Conservation (phyloP, 1,140 invertebrate genomes). For the Belonocnema kinseyi region DNA sequence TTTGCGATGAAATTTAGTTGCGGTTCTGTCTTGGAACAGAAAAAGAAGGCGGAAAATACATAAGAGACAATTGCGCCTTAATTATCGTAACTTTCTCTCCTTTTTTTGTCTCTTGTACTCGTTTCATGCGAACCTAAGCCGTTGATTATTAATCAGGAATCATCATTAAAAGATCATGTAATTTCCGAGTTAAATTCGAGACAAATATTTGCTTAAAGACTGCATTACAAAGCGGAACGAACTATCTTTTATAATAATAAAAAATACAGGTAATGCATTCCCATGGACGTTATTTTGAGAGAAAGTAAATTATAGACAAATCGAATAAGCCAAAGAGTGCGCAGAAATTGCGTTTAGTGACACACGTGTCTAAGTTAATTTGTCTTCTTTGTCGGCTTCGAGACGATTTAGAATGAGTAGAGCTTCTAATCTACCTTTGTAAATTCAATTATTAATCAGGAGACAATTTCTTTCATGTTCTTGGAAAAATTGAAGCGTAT, state of each 20-base stretch:
- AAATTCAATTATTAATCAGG: neutral
- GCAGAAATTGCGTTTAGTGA: conserved; percentile 14
- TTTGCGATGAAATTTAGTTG: neutral
- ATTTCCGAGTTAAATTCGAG: neutral
- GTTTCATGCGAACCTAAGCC: neutral
- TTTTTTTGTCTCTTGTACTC: neutral
- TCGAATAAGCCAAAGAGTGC: conserved; percentile 3
- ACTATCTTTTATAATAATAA: neutral
- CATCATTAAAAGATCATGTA: neutral
- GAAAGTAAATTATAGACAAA: conserved; percentile 56
- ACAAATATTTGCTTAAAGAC: neutral
- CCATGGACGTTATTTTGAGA: conserved; percentile 45
- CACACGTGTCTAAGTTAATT: conserved; percentile 14
- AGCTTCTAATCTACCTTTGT: neutral
- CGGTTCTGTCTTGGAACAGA: neutral
- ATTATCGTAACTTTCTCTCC: conserved; percentile 20
- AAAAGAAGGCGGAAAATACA: neutral
- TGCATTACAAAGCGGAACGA: neutral
- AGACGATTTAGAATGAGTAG: neutral
- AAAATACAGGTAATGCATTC: conserved; percentile 43
- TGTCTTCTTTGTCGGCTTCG: conserved; percentile 2
- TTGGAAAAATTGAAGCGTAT: neutral
- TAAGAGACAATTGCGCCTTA: neutral
- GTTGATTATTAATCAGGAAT: conserved; percentile 5
- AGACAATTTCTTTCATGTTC: neutral